Conservation (phyloP, 2,797 vertebrate genomes). For the Lateolabrax maculatus region DNA sequence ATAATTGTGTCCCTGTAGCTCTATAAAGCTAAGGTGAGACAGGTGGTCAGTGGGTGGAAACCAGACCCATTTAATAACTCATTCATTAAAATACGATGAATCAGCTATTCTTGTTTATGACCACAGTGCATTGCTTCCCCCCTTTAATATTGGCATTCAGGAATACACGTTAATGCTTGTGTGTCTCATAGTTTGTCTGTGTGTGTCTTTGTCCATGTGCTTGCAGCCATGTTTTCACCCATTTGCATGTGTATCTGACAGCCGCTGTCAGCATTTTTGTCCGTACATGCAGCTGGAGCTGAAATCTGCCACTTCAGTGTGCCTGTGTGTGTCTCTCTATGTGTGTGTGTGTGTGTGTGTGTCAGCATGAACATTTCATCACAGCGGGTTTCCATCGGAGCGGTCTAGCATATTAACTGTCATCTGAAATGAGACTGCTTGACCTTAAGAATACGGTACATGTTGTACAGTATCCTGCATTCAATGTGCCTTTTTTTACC, state of each 20-base stretch:
- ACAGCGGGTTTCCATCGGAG: constrained; percentile 60
- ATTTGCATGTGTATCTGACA: constrained; percentile 53
- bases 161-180: background rate
- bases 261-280: constrained; percentile 49
- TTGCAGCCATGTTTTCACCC: constrained; percentile 9
- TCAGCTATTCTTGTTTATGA: constrained; percentile 27
- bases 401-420: constrained; percentile 47
- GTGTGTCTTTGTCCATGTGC: background rate
- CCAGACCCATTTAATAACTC: constrained; percentile 13
- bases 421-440: constrained; percentile 49
- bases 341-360: constrained; percentile 16
- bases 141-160: background rate
- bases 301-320: constrained; percentile 33
- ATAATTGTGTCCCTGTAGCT: background rate
- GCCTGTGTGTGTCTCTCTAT: constrained; percentile 12
- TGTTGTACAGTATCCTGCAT: background rate
- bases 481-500: background rate
- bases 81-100: constrained; percentile 26
- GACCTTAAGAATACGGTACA: constrained; percentile 58
- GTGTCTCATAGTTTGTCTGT: background rate
- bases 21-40: background rate
- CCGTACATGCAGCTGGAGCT: constrained; percentile 40
- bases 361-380: constrained; percentile 43
- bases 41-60: constrained; percentile 4
- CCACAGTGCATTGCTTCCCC: background rate